Evolutionary conservation across 1,140 invertebrate genomes (phyloP), one percentile per base, ranked within the genome.

Genomic region (Nasonia longicornis): DNA sequence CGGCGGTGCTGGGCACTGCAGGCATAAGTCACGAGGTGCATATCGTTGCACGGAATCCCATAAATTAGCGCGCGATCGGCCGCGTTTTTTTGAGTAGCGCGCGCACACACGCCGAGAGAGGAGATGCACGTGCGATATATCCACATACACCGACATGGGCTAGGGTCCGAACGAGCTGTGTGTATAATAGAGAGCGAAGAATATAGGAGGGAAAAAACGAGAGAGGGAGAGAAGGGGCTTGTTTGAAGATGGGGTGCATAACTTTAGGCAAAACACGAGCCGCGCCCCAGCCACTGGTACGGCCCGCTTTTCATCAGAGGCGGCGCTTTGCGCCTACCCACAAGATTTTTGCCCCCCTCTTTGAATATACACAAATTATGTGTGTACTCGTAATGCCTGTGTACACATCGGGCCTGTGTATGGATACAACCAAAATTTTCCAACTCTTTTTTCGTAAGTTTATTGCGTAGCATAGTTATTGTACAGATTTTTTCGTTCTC

Each of bases 301-400:
- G 88, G 86, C 86, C 26, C 42, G 29, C 48, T 87, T 35, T 87
- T 87, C 86, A 86, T 88, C 87, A 89, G 86, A 90, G 88, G 86
- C 85, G 86, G 84, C 84, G 80, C 86, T 85, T 84, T 84, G 45
- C 48, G 29, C 66, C 84, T 88, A 84, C 85, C 86, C 85, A 84
- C 85, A 80, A 86, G 82, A 85, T 84, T 85, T 87, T 84, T 85
- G 80, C 79, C 84, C 83, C 81, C 84, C 58, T 72, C 76, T 72
- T 67, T 67, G 38, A 75, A 69, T 75, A 58, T n/a, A 69, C 58
- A 70, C 66, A 77, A 45, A 67, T 42, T 58, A 31, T 75, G 42
- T 29, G 45, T 48, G 42, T 45, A 66, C 31, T 80, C 64, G 29
- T 66, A 80, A 70, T 81, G 22, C 26, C 1, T 71, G 22, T 81